A percentile compares a stretch with the other conserved stretches of the same genome.
Conservation (phyloP, 1,140 invertebrate genomes). For the Hylaeus anthracinus region DNA sequence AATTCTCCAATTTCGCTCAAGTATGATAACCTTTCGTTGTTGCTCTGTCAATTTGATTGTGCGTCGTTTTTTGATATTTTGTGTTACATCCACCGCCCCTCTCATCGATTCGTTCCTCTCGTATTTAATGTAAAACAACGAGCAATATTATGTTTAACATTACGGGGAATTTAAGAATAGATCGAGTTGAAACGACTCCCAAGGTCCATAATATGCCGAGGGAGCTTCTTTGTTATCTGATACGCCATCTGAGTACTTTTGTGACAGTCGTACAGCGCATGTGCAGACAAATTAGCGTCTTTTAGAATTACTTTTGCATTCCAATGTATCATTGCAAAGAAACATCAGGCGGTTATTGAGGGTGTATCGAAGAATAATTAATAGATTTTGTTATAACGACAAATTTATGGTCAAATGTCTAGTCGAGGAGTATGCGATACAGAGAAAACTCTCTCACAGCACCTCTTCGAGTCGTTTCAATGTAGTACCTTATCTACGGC, state of each 20-base stretch:
- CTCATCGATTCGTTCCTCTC: constrained; percentile 15
- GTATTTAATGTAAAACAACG: constrained; percentile 62
- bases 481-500: not conserved
- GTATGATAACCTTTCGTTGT: not conserved
- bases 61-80: not conserved
- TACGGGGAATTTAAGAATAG: constrained; percentile 44
- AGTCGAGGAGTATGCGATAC: too few species aligned
- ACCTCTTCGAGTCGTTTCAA: not conserved
- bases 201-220: not conserved
- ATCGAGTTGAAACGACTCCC: constrained; percentile 16
- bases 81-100: not conserved
- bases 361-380: too few species aligned
- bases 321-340: not conserved
- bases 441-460: not conserved
- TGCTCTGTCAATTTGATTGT: not conserved
- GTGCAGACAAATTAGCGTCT: not conserved
- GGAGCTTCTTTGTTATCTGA: not conserved
- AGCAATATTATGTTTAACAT: constrained; percentile 72
- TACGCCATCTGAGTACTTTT: not conserved
- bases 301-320: not conserved
- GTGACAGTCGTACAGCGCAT: not conserved
- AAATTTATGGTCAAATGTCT: not conserved
- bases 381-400: not conserved
- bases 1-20: not conserved
- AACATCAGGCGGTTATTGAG: not conserved